Conservation (phyloP, 2,888 invertebrate genomes). For the Spialia ferax region DNA sequence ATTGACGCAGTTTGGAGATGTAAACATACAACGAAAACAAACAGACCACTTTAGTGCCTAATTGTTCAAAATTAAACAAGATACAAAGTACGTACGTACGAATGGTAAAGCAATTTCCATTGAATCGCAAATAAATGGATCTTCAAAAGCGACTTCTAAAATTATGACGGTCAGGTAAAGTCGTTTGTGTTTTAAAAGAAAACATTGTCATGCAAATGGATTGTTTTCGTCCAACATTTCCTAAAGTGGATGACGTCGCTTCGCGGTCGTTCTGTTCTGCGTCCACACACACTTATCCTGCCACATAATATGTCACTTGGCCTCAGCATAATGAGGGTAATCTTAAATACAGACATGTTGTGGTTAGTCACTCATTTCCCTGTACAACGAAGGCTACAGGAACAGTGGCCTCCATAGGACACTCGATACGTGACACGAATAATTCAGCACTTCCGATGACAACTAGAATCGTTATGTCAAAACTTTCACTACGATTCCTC, state of each 20-base stretch:
- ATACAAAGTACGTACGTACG: too few relatives aligned
- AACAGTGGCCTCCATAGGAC: constrained; percentile 21
- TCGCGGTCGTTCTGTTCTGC: background rate
- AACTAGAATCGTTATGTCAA: constrained; percentile 51
- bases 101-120: too few relatives aligned
- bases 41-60: too few relatives aligned
- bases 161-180: background rate
- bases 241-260: background rate
- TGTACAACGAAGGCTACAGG: constrained; percentile 10
- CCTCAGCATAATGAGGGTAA: constrained; percentile 32
- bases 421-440: constrained; percentile 29
- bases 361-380: constrained; percentile 25
- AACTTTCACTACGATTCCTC: constrained; percentile 68
- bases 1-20: too few relatives aligned
- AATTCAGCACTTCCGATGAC: background rate
- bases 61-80: too few relatives aligned
- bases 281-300: constrained; percentile 24
- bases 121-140: background rate
- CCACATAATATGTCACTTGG: constrained; percentile 33
- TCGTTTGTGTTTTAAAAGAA: constrained; percentile 1
- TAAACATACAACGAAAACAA: too few relatives aligned
- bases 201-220: constrained; percentile 7
- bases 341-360: constrained; percentile 21
- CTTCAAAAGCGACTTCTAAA: background rate
- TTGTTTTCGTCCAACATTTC: constrained; percentile 4